Evolutionary conservation across 2,113 vertebrate genomes (phyloP).

Genomic region (Passer domesticus): DNA sequence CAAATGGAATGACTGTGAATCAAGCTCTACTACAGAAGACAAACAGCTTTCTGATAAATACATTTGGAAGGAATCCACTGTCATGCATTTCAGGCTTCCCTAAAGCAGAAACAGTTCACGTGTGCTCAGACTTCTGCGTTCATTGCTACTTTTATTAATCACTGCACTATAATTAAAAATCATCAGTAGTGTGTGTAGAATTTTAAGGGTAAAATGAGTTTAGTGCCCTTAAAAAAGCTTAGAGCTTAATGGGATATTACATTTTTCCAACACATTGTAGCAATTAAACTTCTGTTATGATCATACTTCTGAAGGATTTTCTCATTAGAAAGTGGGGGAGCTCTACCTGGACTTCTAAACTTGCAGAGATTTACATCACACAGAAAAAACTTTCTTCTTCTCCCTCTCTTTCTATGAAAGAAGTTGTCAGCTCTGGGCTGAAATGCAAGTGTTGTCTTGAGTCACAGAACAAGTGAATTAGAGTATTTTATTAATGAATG

Average conservation of each 20-base stretch:
- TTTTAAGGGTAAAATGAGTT: constrained; percentile 3
- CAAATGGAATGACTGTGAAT: constrained; percentile 30
- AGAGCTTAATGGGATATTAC: not conserved
- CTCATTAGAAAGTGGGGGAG: not conserved
- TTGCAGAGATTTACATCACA: not conserved
- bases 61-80: not conserved
- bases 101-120: not conserved
- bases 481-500: constrained; percentile 33
- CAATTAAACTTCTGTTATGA: not conserved
- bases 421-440: not conserved
- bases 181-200: not conserved
- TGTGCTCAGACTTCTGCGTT: not conserved
- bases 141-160: constrained; percentile 12
- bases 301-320: not conserved
- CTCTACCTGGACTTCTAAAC: not conserved
- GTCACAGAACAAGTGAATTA: constrained; percentile 8
- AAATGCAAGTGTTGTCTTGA: constrained; percentile 3
- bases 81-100: not conserved
- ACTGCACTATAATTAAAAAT: not conserved
- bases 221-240: not conserved
- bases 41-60: constrained; percentile 47
- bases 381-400: not conserved
- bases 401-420: not conserved
- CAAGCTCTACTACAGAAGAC: constrained; percentile 11
- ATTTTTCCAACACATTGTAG: not conserved